These are phyloP conservation scores for Catamblyrhynchus diadema DNA, from an alignment of 2,797 vertebrate genomes.

Conservation along the genomic window DNA sequence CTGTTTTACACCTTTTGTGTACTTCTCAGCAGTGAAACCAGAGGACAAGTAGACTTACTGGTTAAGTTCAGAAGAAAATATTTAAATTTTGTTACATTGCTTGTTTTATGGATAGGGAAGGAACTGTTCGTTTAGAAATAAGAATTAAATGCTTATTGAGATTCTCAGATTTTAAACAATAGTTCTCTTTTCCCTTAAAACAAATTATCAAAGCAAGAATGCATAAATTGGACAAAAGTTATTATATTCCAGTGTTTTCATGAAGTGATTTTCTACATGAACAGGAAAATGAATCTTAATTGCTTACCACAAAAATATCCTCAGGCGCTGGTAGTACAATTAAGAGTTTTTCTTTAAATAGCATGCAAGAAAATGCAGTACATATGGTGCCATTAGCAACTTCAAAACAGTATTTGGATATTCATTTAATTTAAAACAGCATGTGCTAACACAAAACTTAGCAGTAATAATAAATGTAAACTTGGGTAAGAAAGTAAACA, in stretches of 20 bases:
- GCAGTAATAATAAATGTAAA: conserved; percentile 37
- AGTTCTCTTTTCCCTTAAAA: background rate
- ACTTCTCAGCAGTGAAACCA: background rate
- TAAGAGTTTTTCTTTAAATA: conserved; percentile 56
- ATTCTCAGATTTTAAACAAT: background rate
- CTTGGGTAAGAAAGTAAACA: conserved; percentile 40
- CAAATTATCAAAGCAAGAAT: conserved; percentile 35
- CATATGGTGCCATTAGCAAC: conserved; percentile 44
- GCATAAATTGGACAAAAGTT: conserved; percentile 3
- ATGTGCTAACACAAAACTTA: conserved; percentile 29
- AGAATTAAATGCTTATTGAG: background rate
- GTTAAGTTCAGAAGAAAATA: background rate
- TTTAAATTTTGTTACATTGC: background rate
- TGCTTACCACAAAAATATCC: conserved; percentile 49
- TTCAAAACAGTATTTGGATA: conserved; percentile 47
- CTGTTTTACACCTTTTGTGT: background rate
- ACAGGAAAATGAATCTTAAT: conserved; percentile 37
- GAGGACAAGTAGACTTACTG: background rate
- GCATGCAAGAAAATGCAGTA: background rate
- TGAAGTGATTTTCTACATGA: conserved; percentile 34
- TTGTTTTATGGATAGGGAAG: background rate
- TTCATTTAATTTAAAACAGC: conserved; percentile 45
- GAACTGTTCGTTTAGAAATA: background rate
- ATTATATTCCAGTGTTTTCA: conserved; percentile 25
- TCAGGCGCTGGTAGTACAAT: background rate